phyloP scores from a whole-genome alignment of 35 echinoderm and acorn worm species.

The Apostichopus japonicus region DNA sequence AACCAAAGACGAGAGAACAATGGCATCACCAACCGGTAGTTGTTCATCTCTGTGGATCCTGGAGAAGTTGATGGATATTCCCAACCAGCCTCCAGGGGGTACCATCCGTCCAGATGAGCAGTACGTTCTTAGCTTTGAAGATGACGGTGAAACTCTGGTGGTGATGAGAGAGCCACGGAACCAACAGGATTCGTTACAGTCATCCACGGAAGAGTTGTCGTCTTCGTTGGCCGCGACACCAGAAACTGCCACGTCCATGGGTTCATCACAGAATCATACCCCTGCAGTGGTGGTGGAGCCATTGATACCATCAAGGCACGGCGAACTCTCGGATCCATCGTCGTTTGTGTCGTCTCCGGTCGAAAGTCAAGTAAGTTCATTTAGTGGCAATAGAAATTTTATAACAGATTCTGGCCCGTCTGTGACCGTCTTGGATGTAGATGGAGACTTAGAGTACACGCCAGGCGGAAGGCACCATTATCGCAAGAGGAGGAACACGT shows the following conservation, averaged over 20 bases:
- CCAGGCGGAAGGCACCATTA: constrained; percentile 33
- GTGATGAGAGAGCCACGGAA: constrained; percentile 44
- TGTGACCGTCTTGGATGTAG: neutral
- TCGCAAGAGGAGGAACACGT: constrained; percentile 27
- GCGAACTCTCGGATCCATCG: constrained; percentile 23
- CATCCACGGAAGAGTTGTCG: constrained; percentile 42
- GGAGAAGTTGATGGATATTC: constrained; percentile 61
- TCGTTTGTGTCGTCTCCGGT: constrained; percentile 32
- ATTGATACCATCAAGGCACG: neutral
- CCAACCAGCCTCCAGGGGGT: constrained; percentile 53
- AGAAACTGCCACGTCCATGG: constrained; percentile 15
- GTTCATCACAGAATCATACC: neutral
- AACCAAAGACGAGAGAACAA: neutral
- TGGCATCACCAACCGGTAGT: constrained; percentile 52
- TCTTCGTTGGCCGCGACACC: constrained; percentile 26
- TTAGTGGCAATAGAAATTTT: neutral
- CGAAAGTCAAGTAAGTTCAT: constrained; percentile 30
- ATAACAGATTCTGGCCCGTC: neutral
- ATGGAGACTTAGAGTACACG: constrained; percentile 30
- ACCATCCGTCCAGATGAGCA: constrained; percentile 38
- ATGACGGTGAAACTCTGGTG: constrained; percentile 41
- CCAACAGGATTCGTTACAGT: constrained; percentile 38
- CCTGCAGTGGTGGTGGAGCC: neutral
- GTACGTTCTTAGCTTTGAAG: constrained; percentile 45
- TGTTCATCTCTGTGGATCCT: constrained; percentile 60